Conservation (phyloP, 2,113 vertebrate genomes). For the Pachyramphus minor region DNA sequence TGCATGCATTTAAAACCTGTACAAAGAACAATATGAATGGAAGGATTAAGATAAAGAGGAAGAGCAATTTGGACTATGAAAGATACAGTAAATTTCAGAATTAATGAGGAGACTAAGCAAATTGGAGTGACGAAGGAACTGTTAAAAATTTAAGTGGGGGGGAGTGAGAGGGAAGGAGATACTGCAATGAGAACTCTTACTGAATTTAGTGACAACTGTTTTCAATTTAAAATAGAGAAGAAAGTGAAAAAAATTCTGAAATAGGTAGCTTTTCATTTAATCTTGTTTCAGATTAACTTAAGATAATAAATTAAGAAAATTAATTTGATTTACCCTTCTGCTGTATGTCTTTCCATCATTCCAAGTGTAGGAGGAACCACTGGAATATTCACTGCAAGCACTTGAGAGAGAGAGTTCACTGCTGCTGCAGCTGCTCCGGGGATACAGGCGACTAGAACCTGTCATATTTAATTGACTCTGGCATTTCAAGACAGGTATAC, state of each 20-base stretch:
- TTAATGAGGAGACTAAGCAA: slow-evolving; percentile 6
- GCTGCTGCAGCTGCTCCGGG: slow-evolving; percentile 88
- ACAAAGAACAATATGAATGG: not conserved
- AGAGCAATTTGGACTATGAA: slow-evolving; percentile 4
- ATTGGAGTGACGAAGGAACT: not conserved
- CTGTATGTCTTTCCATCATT: slow-evolving; percentile 81
- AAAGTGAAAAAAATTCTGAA: not conserved
- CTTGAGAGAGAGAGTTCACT: slow-evolving; percentile 92
- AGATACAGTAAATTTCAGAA: not conserved
- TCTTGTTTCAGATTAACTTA: not conserved
- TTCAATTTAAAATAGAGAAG: not conserved
- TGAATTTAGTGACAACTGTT: not conserved
- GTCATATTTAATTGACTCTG: slow-evolving; percentile 78
- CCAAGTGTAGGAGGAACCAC: slow-evolving; percentile 88
- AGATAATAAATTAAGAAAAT: not conserved
- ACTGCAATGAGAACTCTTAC: not conserved
- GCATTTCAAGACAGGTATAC: slow-evolving; percentile 75
- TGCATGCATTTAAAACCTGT: not conserved
- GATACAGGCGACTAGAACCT: slow-evolving; percentile 71
- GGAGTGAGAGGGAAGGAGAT: not conserved
- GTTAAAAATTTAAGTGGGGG: not conserved
- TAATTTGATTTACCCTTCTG: slow-evolving; percentile 77
- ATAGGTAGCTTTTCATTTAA: not conserved
- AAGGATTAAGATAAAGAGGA: slow-evolving; percentile 38
- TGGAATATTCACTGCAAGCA: slow-evolving; percentile 92